Evolutionary conservation across 2,797 vertebrate genomes (phyloP).

Genomic region (Mormyrops attenuatus): DNA sequence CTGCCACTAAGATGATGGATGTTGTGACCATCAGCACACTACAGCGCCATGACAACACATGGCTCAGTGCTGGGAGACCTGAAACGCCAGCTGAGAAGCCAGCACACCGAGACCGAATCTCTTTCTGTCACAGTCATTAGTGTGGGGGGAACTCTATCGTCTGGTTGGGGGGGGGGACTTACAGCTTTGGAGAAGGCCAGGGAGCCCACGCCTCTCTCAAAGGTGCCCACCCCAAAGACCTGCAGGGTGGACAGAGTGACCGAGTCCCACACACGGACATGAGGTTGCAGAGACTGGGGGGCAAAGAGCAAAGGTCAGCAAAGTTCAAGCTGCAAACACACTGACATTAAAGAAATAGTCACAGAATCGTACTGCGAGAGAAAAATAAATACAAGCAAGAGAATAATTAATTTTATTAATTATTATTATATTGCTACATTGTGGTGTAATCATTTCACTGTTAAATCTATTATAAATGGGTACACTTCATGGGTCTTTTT

Average conservation of each 20-base stretch:
- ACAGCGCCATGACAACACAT: not conserved
- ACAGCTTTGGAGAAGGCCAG: slow-evolving; percentile 95
- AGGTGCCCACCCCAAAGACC: slow-evolving; percentile 83
- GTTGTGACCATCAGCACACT: not conserved
- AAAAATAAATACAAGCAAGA: not conserved
- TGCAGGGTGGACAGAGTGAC: slow-evolving; percentile 84
- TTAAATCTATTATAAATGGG: not conserved
- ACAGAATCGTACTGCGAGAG: not conserved
- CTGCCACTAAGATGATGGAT: not conserved
- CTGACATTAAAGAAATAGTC: not conserved
- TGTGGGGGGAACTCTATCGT: not conserved
- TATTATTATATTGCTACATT: not conserved
- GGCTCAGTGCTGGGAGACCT: not conserved
- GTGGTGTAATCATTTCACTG: not conserved
- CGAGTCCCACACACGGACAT: slow-evolving; percentile 96
- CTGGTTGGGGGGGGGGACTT: slow-evolving; percentile 46
- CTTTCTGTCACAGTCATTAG: not conserved
- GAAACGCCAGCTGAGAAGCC: not conserved
- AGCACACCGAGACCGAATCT: not conserved
- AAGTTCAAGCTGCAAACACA: not conserved
- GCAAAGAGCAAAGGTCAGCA: not conserved
- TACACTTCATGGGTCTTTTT: not conserved
- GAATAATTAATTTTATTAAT: not conserved
- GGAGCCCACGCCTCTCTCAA: slow-evolving; percentile 90
- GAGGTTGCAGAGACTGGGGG: slow-evolving; percentile 81